Evolutionary conservation across 2,797 vertebrate genomes (phyloP).

Genomic region (Gallinago stenura): DNA sequence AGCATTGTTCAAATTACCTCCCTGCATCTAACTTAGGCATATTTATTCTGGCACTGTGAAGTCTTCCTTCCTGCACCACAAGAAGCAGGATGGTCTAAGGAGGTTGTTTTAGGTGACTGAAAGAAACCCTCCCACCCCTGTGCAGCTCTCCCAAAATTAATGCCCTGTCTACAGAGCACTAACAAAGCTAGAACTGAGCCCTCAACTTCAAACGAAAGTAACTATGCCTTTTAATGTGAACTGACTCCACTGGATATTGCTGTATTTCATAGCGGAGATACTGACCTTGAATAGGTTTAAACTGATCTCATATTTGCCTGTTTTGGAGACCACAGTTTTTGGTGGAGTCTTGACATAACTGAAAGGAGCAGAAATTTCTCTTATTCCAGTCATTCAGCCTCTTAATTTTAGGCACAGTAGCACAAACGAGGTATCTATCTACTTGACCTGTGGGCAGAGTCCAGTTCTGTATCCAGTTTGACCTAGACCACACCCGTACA

Average conservation of each 20-base stretch:
- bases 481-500: not conserved
- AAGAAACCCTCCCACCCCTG: not conserved
- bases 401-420: not conserved
- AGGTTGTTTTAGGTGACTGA: not conserved
- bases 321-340: not conserved
- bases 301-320: not conserved
- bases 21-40: not conserved
- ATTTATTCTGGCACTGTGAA: not conserved
- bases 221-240: not conserved
- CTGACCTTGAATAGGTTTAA: not conserved
- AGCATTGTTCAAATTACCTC: not conserved
- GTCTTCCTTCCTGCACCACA: not conserved
- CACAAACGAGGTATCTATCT: not conserved
- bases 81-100: not conserved
- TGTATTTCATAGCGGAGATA: not conserved
- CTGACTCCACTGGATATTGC: not conserved
- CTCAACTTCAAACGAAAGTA: not conserved
- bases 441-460: not conserved
- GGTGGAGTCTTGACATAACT: not conserved
- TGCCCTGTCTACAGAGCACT: not conserved
- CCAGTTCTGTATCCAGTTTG: not conserved
- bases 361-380: not conserved
- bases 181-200: not conserved
- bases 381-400: not conserved
- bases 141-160: not conserved